phyloP scores from a whole-genome alignment of 1,140 invertebrate species.

The Procambarus clarkii region DNA sequence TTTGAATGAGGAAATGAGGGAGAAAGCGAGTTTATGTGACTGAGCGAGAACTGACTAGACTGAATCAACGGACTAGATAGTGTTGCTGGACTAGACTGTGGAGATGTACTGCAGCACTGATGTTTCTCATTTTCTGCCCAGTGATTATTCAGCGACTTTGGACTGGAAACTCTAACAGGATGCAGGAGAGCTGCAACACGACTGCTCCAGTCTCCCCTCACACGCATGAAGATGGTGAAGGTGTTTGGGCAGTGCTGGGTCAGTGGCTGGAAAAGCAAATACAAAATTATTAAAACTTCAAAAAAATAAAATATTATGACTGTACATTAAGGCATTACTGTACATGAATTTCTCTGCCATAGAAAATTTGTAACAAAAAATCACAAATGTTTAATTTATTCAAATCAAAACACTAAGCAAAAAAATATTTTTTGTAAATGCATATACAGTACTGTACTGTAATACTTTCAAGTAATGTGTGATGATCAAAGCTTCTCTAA shows the following conservation, averaged over 20 bases:
- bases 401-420: too few relatives aligned
- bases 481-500: too few relatives aligned
- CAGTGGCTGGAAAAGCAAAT: conserved; percentile 23
- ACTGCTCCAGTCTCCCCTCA: conserved; percentile 51
- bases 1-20: not conserved
- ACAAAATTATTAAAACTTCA: not conserved
- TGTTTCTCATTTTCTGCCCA: not conserved
- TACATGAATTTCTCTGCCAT: too few relatives aligned
- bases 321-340: too few relatives aligned
- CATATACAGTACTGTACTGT: too few relatives aligned
- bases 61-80: not conserved
- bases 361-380: too few relatives aligned
- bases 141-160: not conserved
- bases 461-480: too few relatives aligned
- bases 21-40: not conserved
- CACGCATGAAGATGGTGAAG: conserved; percentile 52
- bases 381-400: too few relatives aligned
- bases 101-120: not conserved
- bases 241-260: conserved; percentile 22
- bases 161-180: not conserved
- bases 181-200: conserved; percentile 16
- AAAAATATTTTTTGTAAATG: too few relatives aligned
- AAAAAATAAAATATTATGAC: too few relatives aligned
- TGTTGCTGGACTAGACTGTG: not conserved
- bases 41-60: not conserved